Evolutionary conservation across 2,113 vertebrate genomes (phyloP).

Genomic region (Nycticryphes semicollaris): DNA sequence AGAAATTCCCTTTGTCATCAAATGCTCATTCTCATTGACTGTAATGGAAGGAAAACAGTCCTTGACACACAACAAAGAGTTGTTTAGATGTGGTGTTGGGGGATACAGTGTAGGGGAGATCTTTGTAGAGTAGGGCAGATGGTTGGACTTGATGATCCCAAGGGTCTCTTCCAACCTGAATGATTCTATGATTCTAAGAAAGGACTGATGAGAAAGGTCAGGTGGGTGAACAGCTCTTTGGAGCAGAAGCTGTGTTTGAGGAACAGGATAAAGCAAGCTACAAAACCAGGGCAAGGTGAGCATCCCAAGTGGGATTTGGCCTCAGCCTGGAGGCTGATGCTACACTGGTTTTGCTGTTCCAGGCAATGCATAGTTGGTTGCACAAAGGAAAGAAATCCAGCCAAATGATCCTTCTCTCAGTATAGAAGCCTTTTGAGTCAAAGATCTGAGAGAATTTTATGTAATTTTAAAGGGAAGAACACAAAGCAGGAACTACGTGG

Average conservation of each 20-base stretch:
- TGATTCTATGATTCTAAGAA: background rate
- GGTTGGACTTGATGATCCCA: too few relatives aligned
- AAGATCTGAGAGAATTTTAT: background rate
- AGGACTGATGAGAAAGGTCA: background rate
- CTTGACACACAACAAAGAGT: background rate
- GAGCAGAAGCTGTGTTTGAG: background rate
- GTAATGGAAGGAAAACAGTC: background rate
- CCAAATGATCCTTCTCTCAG: background rate
- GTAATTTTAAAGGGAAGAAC: background rate
- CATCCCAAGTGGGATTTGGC: background rate
- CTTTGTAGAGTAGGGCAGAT: too few relatives aligned
- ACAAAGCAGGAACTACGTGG: background rate
- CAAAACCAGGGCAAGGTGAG: background rate
- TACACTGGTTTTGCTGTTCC: background rate
- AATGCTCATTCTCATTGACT: background rate
- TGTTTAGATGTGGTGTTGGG: too few relatives aligned
- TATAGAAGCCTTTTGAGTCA: background rate
- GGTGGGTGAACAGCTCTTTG: background rate
- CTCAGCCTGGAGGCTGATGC: background rate
- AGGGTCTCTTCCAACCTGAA: too few relatives aligned
- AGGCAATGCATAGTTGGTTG: background rate
- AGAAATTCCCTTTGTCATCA: constrained; percentile 2
- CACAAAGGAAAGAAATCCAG: background rate
- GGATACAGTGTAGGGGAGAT: too few relatives aligned
- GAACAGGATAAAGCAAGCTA: background rate